A percentile compares a stretch with the other conserved stretches of the same genome.
Conservation (phyloP, 2,888 invertebrate genomes). For the Hydriomena furcata region DNA sequence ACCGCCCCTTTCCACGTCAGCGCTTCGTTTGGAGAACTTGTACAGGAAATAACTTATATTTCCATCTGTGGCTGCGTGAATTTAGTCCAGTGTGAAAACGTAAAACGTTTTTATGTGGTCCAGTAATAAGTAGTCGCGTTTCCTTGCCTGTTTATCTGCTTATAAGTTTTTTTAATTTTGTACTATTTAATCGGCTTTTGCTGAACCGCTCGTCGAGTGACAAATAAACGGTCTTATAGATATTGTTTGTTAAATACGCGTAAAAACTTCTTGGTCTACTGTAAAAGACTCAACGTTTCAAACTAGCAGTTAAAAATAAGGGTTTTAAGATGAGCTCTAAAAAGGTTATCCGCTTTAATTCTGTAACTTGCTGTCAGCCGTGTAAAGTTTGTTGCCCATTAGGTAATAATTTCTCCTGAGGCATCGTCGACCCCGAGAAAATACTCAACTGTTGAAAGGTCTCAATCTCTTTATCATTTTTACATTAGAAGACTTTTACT, state of each 20-base stretch:
- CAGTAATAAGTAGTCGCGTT: too few species aligned
- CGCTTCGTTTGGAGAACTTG: conserved; percentile 42
- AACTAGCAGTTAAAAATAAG: too few species aligned
- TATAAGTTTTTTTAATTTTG: too few species aligned
- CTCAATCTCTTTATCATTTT: conserved; percentile 78
- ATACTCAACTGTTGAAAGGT: conserved; percentile 78
- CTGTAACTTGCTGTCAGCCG: conserved; percentile 50
- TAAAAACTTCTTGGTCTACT: too few species aligned
- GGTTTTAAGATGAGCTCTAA: too few species aligned
- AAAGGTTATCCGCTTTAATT: conserved; percentile 31
- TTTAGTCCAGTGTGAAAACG: conserved; percentile 4
- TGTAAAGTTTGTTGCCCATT: conserved; percentile 65
- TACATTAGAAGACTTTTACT: too few species aligned
- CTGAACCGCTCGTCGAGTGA: too few species aligned
- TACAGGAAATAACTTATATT: conserved; percentile 14
- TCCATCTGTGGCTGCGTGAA: conserved; percentile 8
- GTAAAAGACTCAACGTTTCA: too few species aligned
- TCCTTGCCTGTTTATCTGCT: too few species aligned
- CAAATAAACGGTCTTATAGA: too few species aligned
- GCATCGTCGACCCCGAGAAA: conserved; percentile 68
- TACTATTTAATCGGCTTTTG: too few species aligned
- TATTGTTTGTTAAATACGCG: too few species aligned
- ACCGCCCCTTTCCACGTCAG: conserved; percentile 52
- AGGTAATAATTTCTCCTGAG: conserved; percentile 69
- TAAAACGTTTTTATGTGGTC: conserved; percentile 10